Evolutionary conservation across 92 coral and sea anemone species (phyloP).

Genomic region (Porites lobata): DNA sequence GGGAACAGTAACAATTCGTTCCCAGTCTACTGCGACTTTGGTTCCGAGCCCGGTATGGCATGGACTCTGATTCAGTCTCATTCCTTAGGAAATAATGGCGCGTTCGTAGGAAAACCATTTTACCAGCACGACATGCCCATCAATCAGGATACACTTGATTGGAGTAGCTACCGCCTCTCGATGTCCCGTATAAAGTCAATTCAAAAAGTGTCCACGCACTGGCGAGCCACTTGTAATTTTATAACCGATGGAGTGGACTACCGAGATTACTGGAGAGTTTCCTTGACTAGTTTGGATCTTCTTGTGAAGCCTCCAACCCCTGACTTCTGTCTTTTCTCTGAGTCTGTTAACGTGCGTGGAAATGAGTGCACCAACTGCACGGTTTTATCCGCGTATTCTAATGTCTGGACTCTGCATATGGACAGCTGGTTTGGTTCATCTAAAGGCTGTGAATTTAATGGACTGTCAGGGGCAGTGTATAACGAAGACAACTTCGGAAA

Average conservation of each 20-base stretch:
- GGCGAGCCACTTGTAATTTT: conserved; percentile 48
- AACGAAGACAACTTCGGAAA: conserved; percentile 47
- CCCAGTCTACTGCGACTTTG: conserved; percentile 54
- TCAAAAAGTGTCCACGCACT: conserved; percentile 17
- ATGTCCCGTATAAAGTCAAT: conserved; percentile 37
- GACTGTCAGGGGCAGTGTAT: background rate
- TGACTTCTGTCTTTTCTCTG: background rate
- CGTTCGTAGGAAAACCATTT: conserved; percentile 1
- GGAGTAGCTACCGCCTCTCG: conserved; percentile 40
- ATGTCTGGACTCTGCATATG: background rate
- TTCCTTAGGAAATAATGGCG: background rate
- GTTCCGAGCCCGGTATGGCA: conserved; percentile 51
- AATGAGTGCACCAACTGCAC: conserved; percentile 12
- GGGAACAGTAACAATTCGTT: conserved; percentile 17
- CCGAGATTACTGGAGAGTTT: conserved; percentile 25
- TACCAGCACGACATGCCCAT: conserved; percentile 25
- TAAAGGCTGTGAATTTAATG: conserved; percentile 3
- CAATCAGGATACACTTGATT: conserved; percentile 33
- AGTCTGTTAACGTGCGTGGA: conserved; percentile 1
- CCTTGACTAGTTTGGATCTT: background rate
- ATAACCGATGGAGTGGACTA: conserved; percentile 23
- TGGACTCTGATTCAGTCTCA: conserved; percentile 66
- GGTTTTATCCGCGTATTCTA: background rate
- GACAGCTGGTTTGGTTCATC: conserved; percentile 4
- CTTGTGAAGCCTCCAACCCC: background rate